Base-by-base conservation (phyloP, 2,888 invertebrate genomes). In the Spilosoma lubricipeda region DNA sequence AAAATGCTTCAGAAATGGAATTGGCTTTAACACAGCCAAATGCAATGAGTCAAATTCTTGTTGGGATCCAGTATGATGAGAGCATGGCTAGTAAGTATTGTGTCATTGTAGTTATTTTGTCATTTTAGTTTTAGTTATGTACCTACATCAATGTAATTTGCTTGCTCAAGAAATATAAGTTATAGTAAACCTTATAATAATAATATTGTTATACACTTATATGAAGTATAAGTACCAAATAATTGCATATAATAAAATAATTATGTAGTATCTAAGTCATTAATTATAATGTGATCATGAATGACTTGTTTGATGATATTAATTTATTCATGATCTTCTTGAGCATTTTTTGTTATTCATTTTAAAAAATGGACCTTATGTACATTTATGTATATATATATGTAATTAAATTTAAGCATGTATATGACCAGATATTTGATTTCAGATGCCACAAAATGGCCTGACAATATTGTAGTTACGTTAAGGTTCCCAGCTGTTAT, bases 401-500 rank as follows among this genome's bases (percentile, higher is more conserved):
- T 67, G 42, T 20, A 7, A 1, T 18, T 20, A 27, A 39, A n/a
- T 27, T 70, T 27, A 13, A 70, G 59, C 59, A 63, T 63, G n/a
- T n/a, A 70, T 36, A 18, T 71, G 4, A 20, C 2, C 13, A 48
- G 27, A 13, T 4, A n/a, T 2, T 59, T 56, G 48, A 65, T 91
- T 90, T 75, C 85, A 92, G 92, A 93, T 90, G 91, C 92, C 74
- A 87, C 91, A 0, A 83, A 87, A 68, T 94, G 97, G 92, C 96
- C 96, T 0, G 89, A 96, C 18, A 90, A 97, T 66, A 93, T 97
- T 45, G 89, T 92, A 42, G 93, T 97, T 48, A 91, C 96, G 2
- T 86, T 97, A 70, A 96, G 97, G 70, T 97, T 97, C 89, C 97
- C 97, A 15, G 96, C 96, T 23, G 97, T 97, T 75, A 95, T 97